Percentiles rank a stretch among this genome's conserved stretches.
These are phyloP conservation scores for Pangasius mekongensis DNA, from an alignment of 2,797 vertebrate species.

Conservation along the genomic window DNA sequence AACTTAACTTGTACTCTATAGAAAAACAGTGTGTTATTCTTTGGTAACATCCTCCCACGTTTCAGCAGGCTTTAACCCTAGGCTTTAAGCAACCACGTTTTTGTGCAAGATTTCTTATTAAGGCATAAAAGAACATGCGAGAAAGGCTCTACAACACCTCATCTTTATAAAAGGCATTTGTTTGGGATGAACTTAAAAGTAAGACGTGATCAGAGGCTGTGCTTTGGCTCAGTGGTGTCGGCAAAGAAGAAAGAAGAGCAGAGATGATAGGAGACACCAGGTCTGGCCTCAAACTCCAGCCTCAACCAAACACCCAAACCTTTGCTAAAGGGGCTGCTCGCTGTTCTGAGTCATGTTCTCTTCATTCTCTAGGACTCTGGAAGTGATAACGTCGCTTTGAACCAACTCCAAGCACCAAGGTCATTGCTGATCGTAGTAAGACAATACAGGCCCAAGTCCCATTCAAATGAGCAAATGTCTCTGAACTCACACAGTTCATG, in stretches of 20 bases:
- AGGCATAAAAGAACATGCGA: background rate
- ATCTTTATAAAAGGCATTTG: constrained; percentile 25
- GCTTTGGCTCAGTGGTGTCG: constrained; percentile 53
- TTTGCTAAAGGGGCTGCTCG: background rate
- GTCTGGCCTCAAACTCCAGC: constrained; percentile 38
- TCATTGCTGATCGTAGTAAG: constrained; percentile 28
- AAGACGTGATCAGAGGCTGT: constrained; percentile 38
- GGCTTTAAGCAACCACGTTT: background rate
- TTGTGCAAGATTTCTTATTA: constrained; percentile 3
- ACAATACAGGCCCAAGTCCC: constrained; percentile 41
- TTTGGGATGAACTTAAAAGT: constrained; percentile 55
- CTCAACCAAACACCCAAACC: constrained; percentile 2
- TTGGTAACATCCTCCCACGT: constrained; percentile 30
- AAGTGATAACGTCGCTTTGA: constrained; percentile 9
- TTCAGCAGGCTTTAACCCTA: background rate
- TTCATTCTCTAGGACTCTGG: constrained; percentile 8
- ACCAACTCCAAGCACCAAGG: constrained; percentile 24
- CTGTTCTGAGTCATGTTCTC: constrained; percentile 28
- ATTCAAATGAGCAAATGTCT: constrained; percentile 23
- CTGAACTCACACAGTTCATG: constrained; percentile 22
- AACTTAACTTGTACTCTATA: constrained; percentile 18
- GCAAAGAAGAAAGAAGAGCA: constrained; percentile 53
- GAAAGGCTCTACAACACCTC: constrained; percentile 12
- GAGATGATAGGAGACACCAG: constrained; percentile 38
- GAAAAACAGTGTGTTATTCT: constrained; percentile 45